Percentiles rank a stretch among this genome's conserved stretches.
Conservation (phyloP, 2,797 vertebrate genomes). For the Chromis chromis region DNA sequence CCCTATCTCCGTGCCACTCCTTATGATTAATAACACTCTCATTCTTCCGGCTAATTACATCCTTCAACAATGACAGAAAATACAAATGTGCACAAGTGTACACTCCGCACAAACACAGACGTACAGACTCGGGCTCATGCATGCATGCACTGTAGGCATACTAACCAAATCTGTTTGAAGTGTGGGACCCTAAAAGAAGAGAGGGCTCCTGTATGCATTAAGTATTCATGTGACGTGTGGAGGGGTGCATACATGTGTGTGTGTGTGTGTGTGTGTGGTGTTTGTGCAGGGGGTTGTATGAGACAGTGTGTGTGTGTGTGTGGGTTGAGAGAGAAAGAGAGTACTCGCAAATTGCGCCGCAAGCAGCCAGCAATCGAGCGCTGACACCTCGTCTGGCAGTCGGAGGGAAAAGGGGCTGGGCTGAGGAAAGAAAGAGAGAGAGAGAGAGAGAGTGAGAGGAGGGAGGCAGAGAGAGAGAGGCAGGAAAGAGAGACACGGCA, state of each 20-base stretch:
- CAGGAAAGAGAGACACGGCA: conserved; percentile 72
- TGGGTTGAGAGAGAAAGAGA: conserved; percentile 63
- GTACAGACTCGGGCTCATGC: conserved; percentile 37
- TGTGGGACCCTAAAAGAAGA: conserved; percentile 86
- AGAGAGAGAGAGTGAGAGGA: conserved; percentile 57
- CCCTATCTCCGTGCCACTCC: conserved; percentile 67
- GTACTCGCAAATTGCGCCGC: conserved; percentile 78
- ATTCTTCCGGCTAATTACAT: conserved; percentile 80
- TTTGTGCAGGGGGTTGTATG: conserved; percentile 47
- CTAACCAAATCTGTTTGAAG: conserved; percentile 90
- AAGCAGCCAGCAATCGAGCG: conserved; percentile 82
- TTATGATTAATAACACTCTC: conserved; percentile 79
- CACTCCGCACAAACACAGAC: conserved; percentile 37
- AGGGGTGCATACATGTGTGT: conserved; percentile 70
- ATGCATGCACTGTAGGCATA: conserved; percentile 81
- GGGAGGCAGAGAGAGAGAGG: conserved; percentile 44
- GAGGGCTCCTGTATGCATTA: conserved; percentile 86
- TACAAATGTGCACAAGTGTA: conserved; percentile 46
- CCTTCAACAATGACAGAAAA: conserved; percentile 73
- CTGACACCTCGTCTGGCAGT: conserved; percentile 88
- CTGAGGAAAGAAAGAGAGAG: conserved; percentile 76
- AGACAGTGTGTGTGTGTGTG: conserved; percentile 48
- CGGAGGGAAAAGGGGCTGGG: conserved; percentile 85
- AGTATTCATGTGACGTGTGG: conserved; percentile 87
- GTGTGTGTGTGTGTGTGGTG: conserved; percentile 55